Evolutionary conservation across 2,113 vertebrate genomes (phyloP).

Genomic region (Capreolus pygargus): DNA sequence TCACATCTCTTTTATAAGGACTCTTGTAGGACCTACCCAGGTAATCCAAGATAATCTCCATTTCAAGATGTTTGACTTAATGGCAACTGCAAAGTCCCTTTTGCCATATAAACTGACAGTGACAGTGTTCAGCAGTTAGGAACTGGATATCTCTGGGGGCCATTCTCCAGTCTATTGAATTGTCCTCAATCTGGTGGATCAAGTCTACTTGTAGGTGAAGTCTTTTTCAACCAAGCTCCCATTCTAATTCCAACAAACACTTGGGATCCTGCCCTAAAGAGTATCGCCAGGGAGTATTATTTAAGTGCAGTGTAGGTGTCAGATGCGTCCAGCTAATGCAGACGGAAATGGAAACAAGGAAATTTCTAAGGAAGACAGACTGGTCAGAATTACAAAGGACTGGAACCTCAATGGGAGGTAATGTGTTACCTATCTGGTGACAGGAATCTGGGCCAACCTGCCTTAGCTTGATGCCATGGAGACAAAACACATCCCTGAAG

Average conservation of each 20-base stretch:
- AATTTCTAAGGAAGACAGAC: not conserved
- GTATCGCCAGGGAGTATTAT: fast-evolving
- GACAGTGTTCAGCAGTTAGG: not conserved
- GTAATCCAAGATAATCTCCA: not conserved
- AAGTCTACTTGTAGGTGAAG: not conserved
- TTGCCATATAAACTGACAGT: not conserved
- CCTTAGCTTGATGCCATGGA: not conserved
- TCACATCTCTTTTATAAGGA: not conserved
- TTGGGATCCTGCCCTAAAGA: not conserved
- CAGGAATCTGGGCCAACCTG: not conserved
- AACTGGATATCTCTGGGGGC: not conserved
- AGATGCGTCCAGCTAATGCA: not conserved
- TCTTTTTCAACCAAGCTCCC: not conserved
- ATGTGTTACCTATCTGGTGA: not conserved
- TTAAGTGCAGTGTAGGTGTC: not conserved
- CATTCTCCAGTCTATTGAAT: not conserved
- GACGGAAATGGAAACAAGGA: not conserved
- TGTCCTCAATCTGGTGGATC: not conserved
- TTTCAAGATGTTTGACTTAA: not conserved
- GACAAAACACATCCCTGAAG: not conserved
- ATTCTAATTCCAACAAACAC: not conserved
- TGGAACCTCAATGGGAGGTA: not conserved
- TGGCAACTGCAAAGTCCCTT: no score
- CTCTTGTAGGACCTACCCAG: not conserved
- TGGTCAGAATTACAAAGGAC: not conserved